phyloP scores from a whole-genome alignment of 2,113 vertebrate species.

The Chloebia gouldiae region DNA sequence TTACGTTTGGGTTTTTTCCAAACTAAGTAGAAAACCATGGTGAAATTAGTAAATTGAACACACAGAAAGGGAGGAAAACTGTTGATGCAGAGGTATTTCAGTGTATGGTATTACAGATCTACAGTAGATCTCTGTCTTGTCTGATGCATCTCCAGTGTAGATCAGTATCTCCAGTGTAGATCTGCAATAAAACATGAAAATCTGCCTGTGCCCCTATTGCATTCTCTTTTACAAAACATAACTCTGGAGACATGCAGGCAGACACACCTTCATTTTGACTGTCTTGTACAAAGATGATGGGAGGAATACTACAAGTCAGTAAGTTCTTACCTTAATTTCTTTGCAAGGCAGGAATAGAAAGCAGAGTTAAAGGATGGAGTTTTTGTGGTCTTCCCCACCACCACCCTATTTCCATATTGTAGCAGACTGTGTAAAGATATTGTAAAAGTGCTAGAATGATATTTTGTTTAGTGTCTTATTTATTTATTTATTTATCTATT shows the following conservation, averaged over 20 bases:
- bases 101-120: background rate
- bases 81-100: background rate
- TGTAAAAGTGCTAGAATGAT: background rate
- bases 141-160: background rate
- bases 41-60: background rate
- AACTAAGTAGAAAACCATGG: background rate
- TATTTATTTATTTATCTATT: background rate
- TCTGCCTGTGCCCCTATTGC: background rate
- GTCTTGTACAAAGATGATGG: background rate
- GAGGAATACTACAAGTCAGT: background rate
- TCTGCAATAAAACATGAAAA: background rate
- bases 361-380: background rate
- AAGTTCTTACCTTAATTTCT: background rate
- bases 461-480: background rate
- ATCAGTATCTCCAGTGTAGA: background rate
- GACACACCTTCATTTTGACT: background rate
- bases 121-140: background rate
- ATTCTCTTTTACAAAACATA: background rate
- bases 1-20: background rate
- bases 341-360: background rate
- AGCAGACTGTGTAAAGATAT: background rate
- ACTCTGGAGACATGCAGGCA: background rate
- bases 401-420: background rate
- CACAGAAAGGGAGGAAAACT: background rate
- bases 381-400: background rate